Evolutionary conservation across 2,888 invertebrate species (phyloP).

Genomic region (Apotomis betuletana): DNA sequence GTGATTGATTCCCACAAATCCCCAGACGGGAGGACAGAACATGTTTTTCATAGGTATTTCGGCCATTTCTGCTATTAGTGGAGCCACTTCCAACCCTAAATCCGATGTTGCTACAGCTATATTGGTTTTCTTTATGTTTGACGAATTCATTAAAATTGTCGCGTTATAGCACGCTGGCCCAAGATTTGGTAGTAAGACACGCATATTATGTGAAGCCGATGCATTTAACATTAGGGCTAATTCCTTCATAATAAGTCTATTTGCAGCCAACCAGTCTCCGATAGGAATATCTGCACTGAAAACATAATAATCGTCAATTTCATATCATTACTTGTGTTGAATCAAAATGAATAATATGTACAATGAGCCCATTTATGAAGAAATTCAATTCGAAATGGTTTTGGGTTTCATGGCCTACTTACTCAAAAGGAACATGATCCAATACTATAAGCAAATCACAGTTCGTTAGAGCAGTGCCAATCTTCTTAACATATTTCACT

Average conservation of each 20-base stretch:
- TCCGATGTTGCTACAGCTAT: conserved; percentile 84
- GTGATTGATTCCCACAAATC: conserved; percentile 83
- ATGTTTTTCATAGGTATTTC: conserved; percentile 76
- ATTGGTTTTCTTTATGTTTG: conserved; percentile 71
- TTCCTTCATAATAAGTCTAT: conserved; percentile 65
- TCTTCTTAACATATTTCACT: conserved; percentile 68
- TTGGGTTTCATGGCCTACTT: conserved; percentile 45
- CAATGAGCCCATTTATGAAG: no score
- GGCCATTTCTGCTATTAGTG: conserved; percentile 69
- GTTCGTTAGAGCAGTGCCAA: conserved; percentile 74
- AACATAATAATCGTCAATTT: conserved; percentile 39
- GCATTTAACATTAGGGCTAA: conserved; percentile 79
- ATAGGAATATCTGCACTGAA: conserved; percentile 61
- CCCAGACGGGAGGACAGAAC: conserved; percentile 86
- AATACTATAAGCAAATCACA: conserved; percentile 81
- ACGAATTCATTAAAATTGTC: conserved; percentile 69
- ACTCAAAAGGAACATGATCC: conserved; percentile 74
- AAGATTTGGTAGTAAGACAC: conserved; percentile 79
- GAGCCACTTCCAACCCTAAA: conserved; percentile 76
- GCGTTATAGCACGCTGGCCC: conserved; percentile 85
- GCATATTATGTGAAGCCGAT: conserved; percentile 71
- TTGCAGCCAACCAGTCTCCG: conserved; percentile 69
- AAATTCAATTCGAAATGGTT: not conserved
- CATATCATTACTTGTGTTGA: not conserved
- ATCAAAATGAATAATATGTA: no score